phyloP scores from a whole-genome alignment of 2,888 invertebrate species.

The Melanostoma mellinum region DNA sequence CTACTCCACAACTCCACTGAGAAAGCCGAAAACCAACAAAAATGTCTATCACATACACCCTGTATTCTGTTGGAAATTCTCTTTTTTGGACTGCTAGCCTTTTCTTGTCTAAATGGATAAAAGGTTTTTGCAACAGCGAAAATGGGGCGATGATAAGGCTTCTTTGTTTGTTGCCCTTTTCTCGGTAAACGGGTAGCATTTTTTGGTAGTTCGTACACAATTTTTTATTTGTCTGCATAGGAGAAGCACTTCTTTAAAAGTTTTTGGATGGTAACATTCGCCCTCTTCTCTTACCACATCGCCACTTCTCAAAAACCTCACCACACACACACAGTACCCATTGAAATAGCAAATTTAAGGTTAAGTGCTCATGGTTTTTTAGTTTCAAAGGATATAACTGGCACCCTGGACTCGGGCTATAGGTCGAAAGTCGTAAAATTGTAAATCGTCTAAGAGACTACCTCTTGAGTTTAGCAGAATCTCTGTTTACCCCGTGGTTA shows the following conservation, averaged over 20 bases:
- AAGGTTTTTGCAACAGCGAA: conserved; percentile 20
- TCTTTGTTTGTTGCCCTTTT: conserved; percentile 49
- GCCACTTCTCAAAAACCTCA: conserved; percentile 42
- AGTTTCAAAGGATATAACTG: conserved; percentile 4
- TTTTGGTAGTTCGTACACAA: conserved; percentile 11
- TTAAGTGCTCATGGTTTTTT: conserved; percentile 43
- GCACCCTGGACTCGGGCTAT: conserved; percentile 29
- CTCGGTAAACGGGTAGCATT: conserved; percentile 11
- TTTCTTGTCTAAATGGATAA: conserved; percentile 29
- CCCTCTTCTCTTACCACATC: conserved; percentile 22
- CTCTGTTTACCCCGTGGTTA: not conserved
- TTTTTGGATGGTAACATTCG: conserved; percentile 42
- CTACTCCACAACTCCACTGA: too few species aligned
- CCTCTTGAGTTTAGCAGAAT: conserved; percentile 16
- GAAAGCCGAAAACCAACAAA: too few species aligned
- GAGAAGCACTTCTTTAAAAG: conserved; percentile 41
- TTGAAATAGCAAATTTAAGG: conserved; percentile 37
- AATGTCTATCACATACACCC: too few species aligned
- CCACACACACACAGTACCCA: conserved; percentile 1
- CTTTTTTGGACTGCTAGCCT: not conserved
- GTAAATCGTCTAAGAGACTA: conserved; percentile 60
- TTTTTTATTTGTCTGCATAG: conserved; percentile 43
- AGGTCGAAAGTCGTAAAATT: conserved; percentile 59
- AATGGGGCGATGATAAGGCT: conserved; percentile 36
- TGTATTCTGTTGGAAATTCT: not conserved